These are phyloP conservation scores for Agapornis canus DNA, from an alignment of 2,797 vertebrate genomes.

Conservation along the genomic window DNA sequence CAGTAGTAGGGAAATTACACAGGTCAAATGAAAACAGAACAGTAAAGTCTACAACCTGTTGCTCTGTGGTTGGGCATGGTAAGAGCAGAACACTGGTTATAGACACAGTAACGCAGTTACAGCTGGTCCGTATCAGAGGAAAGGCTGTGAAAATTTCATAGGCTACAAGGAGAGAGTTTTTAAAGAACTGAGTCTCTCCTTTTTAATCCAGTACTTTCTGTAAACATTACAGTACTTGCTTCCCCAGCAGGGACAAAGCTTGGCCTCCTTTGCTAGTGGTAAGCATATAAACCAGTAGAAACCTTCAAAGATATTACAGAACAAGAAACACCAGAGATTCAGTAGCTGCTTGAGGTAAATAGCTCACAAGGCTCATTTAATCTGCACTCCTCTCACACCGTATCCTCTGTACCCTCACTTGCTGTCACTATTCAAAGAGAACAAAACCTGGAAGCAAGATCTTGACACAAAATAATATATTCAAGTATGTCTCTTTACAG, in stretches of 20 bases:
- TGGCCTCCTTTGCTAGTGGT: background rate
- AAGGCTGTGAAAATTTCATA: constrained; percentile 2
- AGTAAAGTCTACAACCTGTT: constrained; percentile 24
- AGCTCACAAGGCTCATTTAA: constrained; percentile 4
- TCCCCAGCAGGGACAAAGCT: background rate
- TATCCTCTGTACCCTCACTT: constrained; percentile 4
- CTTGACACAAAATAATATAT: background rate
- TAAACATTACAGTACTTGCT: background rate
- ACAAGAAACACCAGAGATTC: background rate
- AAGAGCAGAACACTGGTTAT: constrained; percentile 41
- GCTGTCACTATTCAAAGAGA: constrained; percentile 19
- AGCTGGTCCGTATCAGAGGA: constrained; percentile 66
- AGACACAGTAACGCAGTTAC: constrained; percentile 28
- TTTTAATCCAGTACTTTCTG: background rate
- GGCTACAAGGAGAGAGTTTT: background rate
- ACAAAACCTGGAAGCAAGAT: background rate
- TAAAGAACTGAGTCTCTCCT: background rate
- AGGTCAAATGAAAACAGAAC: background rate
- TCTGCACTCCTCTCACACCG: background rate
- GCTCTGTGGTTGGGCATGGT: constrained; percentile 21
- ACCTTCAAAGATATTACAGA: background rate
- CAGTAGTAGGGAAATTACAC: background rate
- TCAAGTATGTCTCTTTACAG: background rate
- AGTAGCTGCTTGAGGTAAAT: constrained; percentile 44
- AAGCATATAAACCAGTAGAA: background rate